phyloP scores from a whole-genome alignment of 2,113 vertebrate species.

The Pseudois nayaur region DNA sequence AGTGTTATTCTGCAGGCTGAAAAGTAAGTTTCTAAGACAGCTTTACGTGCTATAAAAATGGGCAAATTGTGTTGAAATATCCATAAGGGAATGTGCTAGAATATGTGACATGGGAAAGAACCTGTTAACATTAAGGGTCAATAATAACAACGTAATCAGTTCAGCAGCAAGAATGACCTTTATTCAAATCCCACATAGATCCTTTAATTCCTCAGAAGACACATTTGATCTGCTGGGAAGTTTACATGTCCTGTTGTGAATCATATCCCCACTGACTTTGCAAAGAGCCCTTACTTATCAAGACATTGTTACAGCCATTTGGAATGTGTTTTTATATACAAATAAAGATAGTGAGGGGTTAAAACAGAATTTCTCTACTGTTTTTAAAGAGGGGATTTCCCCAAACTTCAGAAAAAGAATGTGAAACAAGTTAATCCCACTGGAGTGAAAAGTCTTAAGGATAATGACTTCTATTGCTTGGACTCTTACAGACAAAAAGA shows the following conservation, averaged over 20 bases:
- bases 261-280: background rate
- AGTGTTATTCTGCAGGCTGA: background rate
- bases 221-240: conserved; percentile 11
- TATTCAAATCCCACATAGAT: conserved; percentile 17
- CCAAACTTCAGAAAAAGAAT: conserved; percentile 45
- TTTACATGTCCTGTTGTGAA: conserved; percentile 3
- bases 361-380: conserved; percentile 17
- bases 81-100: background rate
- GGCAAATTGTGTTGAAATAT: background rate
- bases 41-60: conserved; percentile 11
- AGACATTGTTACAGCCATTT: background rate
- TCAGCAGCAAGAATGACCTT: conserved; percentile 35
- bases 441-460: conserved; percentile 27
- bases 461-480: background rate
- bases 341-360: conserved; percentile 13
- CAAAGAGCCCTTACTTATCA: conserved; percentile 19
- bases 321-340: background rate
- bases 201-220: conserved; percentile 47
- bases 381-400: conserved; percentile 21
- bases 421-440: background rate
- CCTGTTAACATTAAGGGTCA: conserved; percentile 19
- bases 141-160: background rate
- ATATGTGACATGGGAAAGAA: background rate
- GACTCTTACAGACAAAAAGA: background rate
- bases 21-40: background rate